Evolutionary conservation across 2,888 invertebrate species (phyloP), one percentile per base, ranked within the genome.

Genomic region (Aphidoletes aphidimyza): DNA sequence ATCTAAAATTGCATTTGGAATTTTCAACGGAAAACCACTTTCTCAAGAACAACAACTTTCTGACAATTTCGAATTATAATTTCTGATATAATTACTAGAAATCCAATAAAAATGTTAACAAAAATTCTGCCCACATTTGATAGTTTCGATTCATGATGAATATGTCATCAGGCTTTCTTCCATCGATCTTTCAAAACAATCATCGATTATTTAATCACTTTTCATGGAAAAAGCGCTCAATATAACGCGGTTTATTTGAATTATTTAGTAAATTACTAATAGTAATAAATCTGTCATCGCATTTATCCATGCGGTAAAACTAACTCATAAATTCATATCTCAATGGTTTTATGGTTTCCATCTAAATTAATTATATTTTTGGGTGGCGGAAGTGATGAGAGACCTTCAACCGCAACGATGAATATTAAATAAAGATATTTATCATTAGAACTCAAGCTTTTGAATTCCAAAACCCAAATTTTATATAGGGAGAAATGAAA

Each of bases 261-360:
- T 69, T 69, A 69, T 69, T 69, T 69, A 69, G 30, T n/a, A n/a
- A n/a, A n/a, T n/a, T n/a, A n/a, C n/a, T n/a, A n/a, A n/a, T n/a
- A n/a, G n/a, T 69, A 69, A 69, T 11, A 69, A 69, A 69, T 69
- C 69, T 69, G 26, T 34, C 69, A 69, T 30, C 69, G 8, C 30
- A 22, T 54, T 54, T 26, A 54, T 11, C 54, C 30, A 30, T 69
- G 3, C 30, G 69, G 9, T 11, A 30, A 69, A 22, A 26, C 3
- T 54, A 22, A 26, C 22, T 54, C 22, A 54, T 54, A 54, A 69
- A 30, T 69, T 9, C 14, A 42, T 42, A 6, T 42, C 42, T 6
- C 42, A 30, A 69, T 69, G 69, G 14, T n/a, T 54, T 54, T 54
- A 8, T 54, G n/a, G n/a, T 54, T 11, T 47, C 6, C 8, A 19